Base-by-base conservation (phyloP, 2,797 vertebrate genomes). In the Mycteria americana region DNA sequence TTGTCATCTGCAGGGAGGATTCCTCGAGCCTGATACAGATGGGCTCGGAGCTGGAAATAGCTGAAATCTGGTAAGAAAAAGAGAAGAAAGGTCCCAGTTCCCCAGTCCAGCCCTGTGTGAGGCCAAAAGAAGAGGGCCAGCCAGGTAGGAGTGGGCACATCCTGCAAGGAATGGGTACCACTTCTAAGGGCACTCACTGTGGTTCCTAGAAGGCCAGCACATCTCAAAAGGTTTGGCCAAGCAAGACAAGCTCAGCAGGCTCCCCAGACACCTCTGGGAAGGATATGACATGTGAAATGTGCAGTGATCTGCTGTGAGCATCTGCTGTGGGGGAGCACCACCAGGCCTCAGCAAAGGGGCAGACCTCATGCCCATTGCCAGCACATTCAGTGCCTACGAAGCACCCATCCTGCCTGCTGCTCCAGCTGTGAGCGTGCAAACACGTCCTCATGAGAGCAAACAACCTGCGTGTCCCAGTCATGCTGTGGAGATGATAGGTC, bases 41-140 rank as follows among this genome's bases (percentile, higher is more conserved):
- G 99, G 88, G 99, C 99, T 79, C 98, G 97, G 31, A 99, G 98
- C 98, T 99, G 99, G 98, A 99, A 99, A 96, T 99, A 99, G 80
- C 98, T 98, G 74, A 98, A 98, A 78, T 98, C 98, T 98, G 76
- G 19, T 18, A 41, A 79, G 53, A 88, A 69, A 92, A 83, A 83
- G 23, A 88, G 21, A 62, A 81, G 5, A 93, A 17, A 85, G 30
- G 27, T 33, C 37, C 23, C 21, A 37, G 18, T 50, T 65, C 27
- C 14, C 37, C 19, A 31, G 2, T 13, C 6, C 51, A 78, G 35
- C 41, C 33, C 23, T 41, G 12, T 4, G 4, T 13, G 31, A 75
- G 37, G 33, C 24, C 10, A 35, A 84, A 53, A 83, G 39, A 39
- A 62, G 21, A 57, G 17, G 10, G 5, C 4, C 67, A 89, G 43